Evolutionary conservation across 2,113 vertebrate genomes (phyloP).

Genomic region (Salvelinus namaycush): DNA sequence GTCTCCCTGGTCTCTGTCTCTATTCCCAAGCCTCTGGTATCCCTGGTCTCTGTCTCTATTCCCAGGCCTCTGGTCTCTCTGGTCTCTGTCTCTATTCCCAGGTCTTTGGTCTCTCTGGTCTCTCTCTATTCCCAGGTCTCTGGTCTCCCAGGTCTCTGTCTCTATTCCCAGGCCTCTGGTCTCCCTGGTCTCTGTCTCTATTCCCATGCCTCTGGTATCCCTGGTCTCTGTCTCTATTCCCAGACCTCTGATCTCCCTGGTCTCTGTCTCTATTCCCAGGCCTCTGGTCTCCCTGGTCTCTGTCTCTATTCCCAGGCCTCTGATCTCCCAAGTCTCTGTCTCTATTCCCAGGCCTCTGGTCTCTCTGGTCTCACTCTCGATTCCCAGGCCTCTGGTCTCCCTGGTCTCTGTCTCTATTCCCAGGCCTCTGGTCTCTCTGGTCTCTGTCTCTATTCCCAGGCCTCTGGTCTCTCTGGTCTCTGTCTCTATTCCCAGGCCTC

Average conservation of each 20-base stretch:
- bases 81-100: slow-evolving; percentile 12
- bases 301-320: slow-evolving; percentile 29
- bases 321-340: not conserved
- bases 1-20: not conserved
- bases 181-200: not conserved
- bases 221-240: not conserved
- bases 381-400: slow-evolving; percentile 25
- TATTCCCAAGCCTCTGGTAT: slow-evolving; percentile 22
- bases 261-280: slow-evolving; percentile 16
- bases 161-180: slow-evolving; percentile 27
- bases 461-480: not conserved
- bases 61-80: slow-evolving; percentile 22
- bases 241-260: slow-evolving; percentile 19
- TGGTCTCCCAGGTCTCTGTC: not conserved
- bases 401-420: not conserved
- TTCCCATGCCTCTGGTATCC: slow-evolving; percentile 21
- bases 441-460: slow-evolving; percentile 21
- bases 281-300: not conserved
- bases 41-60: not conserved
- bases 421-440: slow-evolving; percentile 24
- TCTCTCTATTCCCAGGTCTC: slow-evolving; percentile 22
- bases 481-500: slow-evolving; percentile 28
- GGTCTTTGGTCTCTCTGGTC: slow-evolving; percentile 16
- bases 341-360: slow-evolving; percentile 26
- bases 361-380: not conserved